Conservation (phyloP, 2,888 invertebrate species). For the Prionchulus punctatus region DNA sequence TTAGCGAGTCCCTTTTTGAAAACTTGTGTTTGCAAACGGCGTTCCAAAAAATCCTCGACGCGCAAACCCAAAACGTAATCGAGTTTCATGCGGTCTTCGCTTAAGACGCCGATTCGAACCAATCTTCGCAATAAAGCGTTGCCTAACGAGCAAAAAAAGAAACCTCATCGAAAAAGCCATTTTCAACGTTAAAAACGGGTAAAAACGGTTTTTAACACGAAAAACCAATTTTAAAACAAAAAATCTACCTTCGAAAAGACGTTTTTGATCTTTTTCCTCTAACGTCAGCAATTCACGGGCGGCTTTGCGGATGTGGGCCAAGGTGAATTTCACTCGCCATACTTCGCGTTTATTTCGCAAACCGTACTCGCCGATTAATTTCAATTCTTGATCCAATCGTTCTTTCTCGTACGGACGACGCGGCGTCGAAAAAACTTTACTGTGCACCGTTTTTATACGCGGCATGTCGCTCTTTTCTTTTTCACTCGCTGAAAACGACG, state of each 20-base stretch:
- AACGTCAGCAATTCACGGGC: conserved; percentile 93
- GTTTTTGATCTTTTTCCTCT: conserved; percentile 91
- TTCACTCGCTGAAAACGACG: too few relatives aligned
- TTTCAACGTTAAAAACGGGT: too few relatives aligned
- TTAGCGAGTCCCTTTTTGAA: conserved; percentile 98
- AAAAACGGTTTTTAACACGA: too few relatives aligned
- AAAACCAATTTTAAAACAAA: too few relatives aligned
- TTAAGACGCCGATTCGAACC: conserved; percentile 91
- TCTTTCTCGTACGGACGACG: conserved; percentile 99
- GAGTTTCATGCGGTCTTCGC: conserved; percentile 96
- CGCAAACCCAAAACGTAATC: conserved; percentile 99
- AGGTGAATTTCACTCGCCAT: conserved; percentile 94
- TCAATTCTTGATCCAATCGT: conserved; percentile 88
- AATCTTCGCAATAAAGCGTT: conserved; percentile 92
- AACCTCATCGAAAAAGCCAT: too few relatives aligned
- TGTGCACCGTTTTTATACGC: conserved; percentile 52
- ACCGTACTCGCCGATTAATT: conserved; percentile 97
- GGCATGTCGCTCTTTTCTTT: too few relatives aligned
- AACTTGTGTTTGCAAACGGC: conserved; percentile 90
- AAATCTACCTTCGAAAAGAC: conserved; percentile 95
- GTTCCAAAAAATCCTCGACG: conserved; percentile 98
- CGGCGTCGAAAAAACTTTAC: conserved; percentile 95
- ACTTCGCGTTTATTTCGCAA: conserved; percentile 98
- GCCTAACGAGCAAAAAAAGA: conserved; percentile 55
- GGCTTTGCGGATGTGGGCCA: conserved; percentile 97